Evolutionary conservation across 2,797 vertebrate species (phyloP).

Genomic region (Rhodeus uyekii): DNA sequence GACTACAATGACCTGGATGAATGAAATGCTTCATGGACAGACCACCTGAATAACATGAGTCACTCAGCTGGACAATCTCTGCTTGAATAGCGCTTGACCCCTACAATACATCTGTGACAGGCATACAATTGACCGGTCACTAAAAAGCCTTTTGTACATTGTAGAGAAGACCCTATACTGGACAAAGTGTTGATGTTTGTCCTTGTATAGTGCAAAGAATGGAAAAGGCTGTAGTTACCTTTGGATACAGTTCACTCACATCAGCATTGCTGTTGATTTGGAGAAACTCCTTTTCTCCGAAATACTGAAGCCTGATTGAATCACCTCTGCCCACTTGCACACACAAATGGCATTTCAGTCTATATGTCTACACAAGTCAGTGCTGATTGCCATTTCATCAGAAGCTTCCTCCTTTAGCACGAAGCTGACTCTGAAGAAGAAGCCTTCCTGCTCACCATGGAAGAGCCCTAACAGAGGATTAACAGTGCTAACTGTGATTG

Average conservation of each 20-base stretch:
- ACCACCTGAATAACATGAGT: constrained; percentile 26
- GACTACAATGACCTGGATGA: constrained; percentile 7
- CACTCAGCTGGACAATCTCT: constrained; percentile 32
- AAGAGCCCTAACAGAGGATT: too few relatives aligned
- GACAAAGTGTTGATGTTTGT: constrained; percentile 10
- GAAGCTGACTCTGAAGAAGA: too few relatives aligned
- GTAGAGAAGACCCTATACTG: constrained; percentile 6
- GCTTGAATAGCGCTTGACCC: constrained; percentile 39
- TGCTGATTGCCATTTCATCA: too few relatives aligned
- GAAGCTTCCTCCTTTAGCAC: too few relatives aligned
- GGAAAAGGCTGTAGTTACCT: not conserved
- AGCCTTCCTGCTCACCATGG: too few relatives aligned
- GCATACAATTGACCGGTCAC: constrained; percentile 30
- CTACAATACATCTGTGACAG: constrained; percentile 15
- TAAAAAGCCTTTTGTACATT: constrained; percentile 39
- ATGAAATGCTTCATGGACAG: constrained; percentile 26
- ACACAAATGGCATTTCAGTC: too few relatives aligned
- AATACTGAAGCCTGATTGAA: not conserved
- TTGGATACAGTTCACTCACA: not conserved
- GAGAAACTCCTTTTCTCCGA: not conserved
- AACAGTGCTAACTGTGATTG: too few relatives aligned
- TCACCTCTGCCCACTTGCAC: not conserved
- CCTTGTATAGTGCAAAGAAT: constrained; percentile 21
- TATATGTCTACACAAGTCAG: too few relatives aligned
- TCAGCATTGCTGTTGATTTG: not conserved